Evolutionary conservation across 2,113 vertebrate species (phyloP), one percentile per base, ranked within the genome.

Genomic region (Neogobius melanostomus): DNA sequence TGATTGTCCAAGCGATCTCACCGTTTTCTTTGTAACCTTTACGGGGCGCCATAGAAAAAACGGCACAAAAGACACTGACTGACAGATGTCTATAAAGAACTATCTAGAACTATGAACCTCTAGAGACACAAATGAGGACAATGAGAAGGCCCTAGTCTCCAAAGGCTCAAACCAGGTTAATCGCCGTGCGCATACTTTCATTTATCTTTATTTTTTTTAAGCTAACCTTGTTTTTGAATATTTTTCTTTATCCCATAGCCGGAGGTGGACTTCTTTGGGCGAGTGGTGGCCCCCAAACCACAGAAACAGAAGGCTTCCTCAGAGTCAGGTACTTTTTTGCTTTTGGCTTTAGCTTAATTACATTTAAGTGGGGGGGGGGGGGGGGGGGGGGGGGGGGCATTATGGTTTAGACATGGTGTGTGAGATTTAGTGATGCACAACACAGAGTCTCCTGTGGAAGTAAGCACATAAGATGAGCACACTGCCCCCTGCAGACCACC

Each of bases 221-320:
- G 60, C 36, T 77, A 75, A 75, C 81, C 82, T 76, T n/a, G 9
- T 83, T 72, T 45, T 48, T 4, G 21, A 68, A 73, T 15, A 71
- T 51, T 77, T 8, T 50, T 8, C 8, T 69, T 76, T 69, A n/a
- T 70, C 56, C 68, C 64, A 21, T 84, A 94, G 93, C 91, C 92
- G 0, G 92, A 93, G 77, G 66, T 91, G 76, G 93, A 94, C 74
- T 94, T 94, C 87, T 94, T 94, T 5, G 93, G 93, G 16, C 89
- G 91, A 67, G 76, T 72, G 2, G 59, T 94, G 1, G 79, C 72
- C 70, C 90, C 86, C 17, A 91, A 84, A 87, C 79, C 81, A 12
- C 79, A 82, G 81, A 89, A 74, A 65, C 53, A 60, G 0, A 51
- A 74, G n/a, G 1, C 1, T 14, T 63, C 70, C 36, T 75, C 82